Conservation (phyloP, 2,888 invertebrate genomes). For the Drosophila paranaensis region DNA sequence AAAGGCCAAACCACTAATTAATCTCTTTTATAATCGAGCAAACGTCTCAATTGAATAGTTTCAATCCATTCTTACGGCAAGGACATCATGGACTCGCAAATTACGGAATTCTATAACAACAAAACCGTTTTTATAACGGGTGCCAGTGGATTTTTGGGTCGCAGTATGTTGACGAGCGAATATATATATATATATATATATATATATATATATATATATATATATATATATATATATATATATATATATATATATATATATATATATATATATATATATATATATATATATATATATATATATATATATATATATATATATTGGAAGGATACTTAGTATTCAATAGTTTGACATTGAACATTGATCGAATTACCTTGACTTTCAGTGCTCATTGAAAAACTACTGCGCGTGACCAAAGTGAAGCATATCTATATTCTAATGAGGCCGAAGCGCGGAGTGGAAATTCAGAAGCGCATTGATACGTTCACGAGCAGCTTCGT, state of each 20-base stretch:
- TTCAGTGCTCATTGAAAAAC: conserved; percentile 87
- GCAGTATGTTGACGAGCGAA: conserved; percentile 69
- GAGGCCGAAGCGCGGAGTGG: conserved; percentile 87
- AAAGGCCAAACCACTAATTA: not conserved
- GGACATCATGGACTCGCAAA: conserved; percentile 5
- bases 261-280: too few species aligned
- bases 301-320: not conserved
- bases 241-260: too few species aligned
- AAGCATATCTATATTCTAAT: conserved; percentile 86
- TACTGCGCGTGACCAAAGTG: conserved; percentile 86
- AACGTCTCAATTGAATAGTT: not conserved
- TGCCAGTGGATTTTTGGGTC: conserved; percentile 86
- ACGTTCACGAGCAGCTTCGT: conserved; percentile 88
- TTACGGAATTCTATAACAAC: conserved; percentile 86
- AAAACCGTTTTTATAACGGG: conserved; percentile 88
- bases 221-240: too few species aligned
- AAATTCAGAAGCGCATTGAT: conserved; percentile 87
- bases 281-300: too few species aligned
- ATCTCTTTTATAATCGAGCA: not conserved
- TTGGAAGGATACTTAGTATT: not conserved
- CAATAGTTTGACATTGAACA: not conserved
- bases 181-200: too few species aligned
- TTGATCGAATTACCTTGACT: not conserved
- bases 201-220: too few species aligned
- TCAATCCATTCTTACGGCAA: not conserved